These are phyloP conservation scores for Orcinus orca DNA, from an alignment of 2,113 vertebrate species.

Conservation along the genomic window DNA sequence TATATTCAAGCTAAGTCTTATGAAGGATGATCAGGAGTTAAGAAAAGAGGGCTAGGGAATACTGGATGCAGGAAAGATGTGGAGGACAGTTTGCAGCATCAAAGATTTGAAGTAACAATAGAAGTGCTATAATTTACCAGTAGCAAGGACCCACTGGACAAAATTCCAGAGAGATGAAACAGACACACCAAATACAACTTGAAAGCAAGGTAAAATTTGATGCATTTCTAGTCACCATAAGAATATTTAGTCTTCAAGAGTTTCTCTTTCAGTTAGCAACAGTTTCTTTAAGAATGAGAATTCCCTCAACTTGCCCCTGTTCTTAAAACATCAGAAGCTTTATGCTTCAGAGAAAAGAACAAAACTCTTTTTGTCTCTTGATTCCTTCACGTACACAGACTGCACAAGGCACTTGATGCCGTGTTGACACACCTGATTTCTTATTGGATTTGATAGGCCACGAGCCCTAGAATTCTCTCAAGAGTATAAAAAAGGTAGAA, in stretches of 20 bases:
- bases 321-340: constrained; percentile 25
- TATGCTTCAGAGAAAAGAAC: background rate
- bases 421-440: background rate
- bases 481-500: background rate
- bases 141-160: background rate
- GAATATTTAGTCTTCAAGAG: background rate
- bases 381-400: background rate
- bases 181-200: background rate
- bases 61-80: background rate
- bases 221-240: background rate
- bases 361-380: background rate
- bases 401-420: background rate
- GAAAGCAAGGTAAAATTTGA: background rate
- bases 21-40: background rate
- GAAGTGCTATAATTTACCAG: background rate
- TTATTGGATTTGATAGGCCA: background rate
- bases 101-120: background rate
- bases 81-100: background rate
- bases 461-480: background rate
- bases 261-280: constrained; percentile 2
- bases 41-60: background rate
- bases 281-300: background rate
- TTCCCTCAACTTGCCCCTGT: background rate
- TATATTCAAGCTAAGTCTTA: background rate
- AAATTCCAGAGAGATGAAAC: background rate